Conservation (phyloP, 2,113 vertebrate genomes). For the Acrocephalus arundinaceus region DNA sequence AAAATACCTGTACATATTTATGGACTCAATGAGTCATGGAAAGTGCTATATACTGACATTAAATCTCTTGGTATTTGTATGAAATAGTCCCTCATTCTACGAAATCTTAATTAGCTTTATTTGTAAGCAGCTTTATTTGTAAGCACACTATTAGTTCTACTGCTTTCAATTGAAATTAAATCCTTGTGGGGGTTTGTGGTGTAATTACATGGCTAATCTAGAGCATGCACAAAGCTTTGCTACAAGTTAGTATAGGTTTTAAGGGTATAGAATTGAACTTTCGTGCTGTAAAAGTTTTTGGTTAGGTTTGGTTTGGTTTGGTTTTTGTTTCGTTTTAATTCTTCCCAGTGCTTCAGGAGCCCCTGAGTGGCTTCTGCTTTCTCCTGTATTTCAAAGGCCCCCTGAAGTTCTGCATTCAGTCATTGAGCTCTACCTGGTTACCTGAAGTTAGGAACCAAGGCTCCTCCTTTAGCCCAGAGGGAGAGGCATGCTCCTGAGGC, state of each 20-base stretch:
- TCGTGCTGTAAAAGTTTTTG: neutral
- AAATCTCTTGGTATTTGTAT: neutral
- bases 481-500: neutral
- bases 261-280: neutral
- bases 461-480: neutral
- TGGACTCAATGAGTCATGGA: neutral
- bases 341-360: neutral
- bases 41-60: neutral
- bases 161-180: conserved; percentile 14
- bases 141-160: neutral
- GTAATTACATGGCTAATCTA: neutral
- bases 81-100: neutral
- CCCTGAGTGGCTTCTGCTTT: neutral
- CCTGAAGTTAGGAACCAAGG: neutral
- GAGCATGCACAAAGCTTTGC: conserved; percentile 8
- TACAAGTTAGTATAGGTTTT: neutral
- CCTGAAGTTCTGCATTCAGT: neutral
- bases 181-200: neutral
- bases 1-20: neutral
- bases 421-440: neutral
- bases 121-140: conserved; percentile 35
- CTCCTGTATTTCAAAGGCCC: neutral
- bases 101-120: conserved; percentile 24
- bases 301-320: neutral
- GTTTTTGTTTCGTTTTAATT: neutral